Evolutionary conservation across 1,140 invertebrate genomes (phyloP).

Genomic region (Arctopsyche grandis): DNA sequence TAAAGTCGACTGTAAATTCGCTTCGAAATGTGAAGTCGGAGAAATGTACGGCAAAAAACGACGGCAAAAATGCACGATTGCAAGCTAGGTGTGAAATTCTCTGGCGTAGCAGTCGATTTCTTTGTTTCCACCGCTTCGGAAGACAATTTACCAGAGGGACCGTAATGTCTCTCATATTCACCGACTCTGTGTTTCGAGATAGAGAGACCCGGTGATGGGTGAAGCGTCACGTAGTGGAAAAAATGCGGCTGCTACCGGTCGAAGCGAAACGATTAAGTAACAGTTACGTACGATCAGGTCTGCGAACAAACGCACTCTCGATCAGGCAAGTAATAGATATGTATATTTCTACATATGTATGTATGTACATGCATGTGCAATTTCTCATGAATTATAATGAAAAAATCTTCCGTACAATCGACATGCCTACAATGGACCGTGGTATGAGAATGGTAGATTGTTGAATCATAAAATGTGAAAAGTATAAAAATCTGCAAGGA

Average conservation of each 20-base stretch:
- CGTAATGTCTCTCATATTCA: not conserved
- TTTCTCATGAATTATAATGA: conserved; percentile 4
- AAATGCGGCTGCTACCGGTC: conserved; percentile 30
- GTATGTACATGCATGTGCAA: not conserved
- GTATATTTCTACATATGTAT: not conserved
- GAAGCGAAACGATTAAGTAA: conserved; percentile 35
- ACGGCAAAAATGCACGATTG: not conserved
- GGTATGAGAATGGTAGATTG: no score
- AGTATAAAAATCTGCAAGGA: no score
- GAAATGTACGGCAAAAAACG: not conserved
- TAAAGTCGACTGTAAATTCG: no score
- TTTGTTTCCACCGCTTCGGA: not conserved
- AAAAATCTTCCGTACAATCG: no score
- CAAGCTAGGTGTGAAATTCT: conserved; percentile 4
- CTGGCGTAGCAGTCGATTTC: not conserved
- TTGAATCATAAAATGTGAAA: no score
- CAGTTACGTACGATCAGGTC: conserved; percentile 22
- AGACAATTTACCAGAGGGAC: not conserved
- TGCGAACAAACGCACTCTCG: conserved; percentile 16
- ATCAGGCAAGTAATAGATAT: no score
- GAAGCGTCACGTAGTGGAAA: conserved; percentile 35
- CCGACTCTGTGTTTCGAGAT: conserved; percentile 1
- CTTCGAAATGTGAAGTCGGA: not conserved
- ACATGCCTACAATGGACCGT: no score
- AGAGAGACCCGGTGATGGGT: conserved; percentile 14